These are phyloP conservation scores for Porites cylindrica DNA, from an alignment of 92 coral and sea anemone genomes.

Conservation along the genomic window DNA sequence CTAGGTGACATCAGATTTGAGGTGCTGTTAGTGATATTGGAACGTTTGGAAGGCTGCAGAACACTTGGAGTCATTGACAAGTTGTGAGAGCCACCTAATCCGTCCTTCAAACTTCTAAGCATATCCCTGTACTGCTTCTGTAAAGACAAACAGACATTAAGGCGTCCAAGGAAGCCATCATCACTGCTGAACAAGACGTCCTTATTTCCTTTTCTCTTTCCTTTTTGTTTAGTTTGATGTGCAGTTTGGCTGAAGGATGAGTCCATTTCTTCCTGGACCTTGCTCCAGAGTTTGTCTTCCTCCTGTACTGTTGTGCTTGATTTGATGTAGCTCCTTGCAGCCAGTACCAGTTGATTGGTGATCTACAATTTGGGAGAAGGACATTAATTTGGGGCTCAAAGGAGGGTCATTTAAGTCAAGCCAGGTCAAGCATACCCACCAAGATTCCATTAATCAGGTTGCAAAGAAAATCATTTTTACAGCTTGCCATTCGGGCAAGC, in stretches of 20 bases:
- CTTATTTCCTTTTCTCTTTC: constrained; percentile 74
- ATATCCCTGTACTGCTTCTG: constrained; percentile 98
- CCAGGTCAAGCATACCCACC: too few species aligned
- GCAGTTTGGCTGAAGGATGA: constrained; percentile 45
- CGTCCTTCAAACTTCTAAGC: constrained; percentile 94
- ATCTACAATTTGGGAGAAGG: constrained; percentile 52
- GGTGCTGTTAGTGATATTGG: constrained; percentile 70
- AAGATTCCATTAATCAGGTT: too few species aligned
- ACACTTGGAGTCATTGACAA: constrained; percentile 79
- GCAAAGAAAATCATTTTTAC: too few species aligned
- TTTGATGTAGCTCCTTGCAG: constrained; percentile 83
- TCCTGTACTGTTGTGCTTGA: constrained; percentile 73
- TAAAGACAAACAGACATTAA: constrained; percentile 84
- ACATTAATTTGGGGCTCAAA: too few species aligned
- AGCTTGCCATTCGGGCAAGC: too few species aligned
- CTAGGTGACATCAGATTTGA: constrained; percentile 81
- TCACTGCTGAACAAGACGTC: constrained; percentile 72
- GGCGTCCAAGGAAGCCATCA: constrained; percentile 87
- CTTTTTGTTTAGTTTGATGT: constrained; percentile 65
- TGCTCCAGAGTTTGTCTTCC: constrained; percentile 89
- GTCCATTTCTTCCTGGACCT: constrained; percentile 87
- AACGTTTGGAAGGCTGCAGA: constrained; percentile 62
- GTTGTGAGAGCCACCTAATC: constrained; percentile 90
- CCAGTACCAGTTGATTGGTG: constrained; percentile 92
- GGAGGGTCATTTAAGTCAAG: too few species aligned